Evolutionary conservation across 2,113 vertebrate species (phyloP), one percentile per base, ranked within the genome.

Genomic region (Leptodactylus fuscus): DNA sequence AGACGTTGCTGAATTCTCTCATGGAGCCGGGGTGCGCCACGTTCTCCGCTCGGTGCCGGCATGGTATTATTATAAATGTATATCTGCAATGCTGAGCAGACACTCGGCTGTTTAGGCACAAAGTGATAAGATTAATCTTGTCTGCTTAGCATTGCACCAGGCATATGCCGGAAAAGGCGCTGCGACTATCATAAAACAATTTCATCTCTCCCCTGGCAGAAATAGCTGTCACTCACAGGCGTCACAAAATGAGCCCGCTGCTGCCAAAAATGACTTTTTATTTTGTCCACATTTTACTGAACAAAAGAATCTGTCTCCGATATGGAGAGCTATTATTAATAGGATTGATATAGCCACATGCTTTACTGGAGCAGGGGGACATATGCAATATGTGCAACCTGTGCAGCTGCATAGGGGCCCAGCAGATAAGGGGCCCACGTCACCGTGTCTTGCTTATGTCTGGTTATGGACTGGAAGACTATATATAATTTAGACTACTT

Each of bases 121-220:
- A 22, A 48, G 41, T 65, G 58, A 81, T 65, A 32, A 18, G 55
- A 81, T 81, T 65, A 65, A 44, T 81, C 38, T 65, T 58, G 76
- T n/a, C 76, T 79, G 51, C 34, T 79, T 80, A 60, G 77, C 48
- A 60, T 60, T 58, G 75, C 75, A 53, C 18, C 16, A 58, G 51
- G 51, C 51, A 41, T 38, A 79, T 24, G 58, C 78, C 67, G 55
- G 38, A 22, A 27, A 46, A 27, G 58, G 16, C 55, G 22, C 38
- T 29, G 36, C 20, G 36, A 46, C 38, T 15, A 32, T 46, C 58
- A 81, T 38, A 65, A 46, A 81, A 79, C 76, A 58, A 41, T 41
- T 79, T 60, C 16, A 51, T 79, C 32, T 78, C 76, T 79, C 76
- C 51, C 76, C 58, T 58, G 76, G 48, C 13, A 24, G 51, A 24